Evolutionary conservation across 2,888 invertebrate species (phyloP).

Genomic region (Patella caerulea): DNA sequence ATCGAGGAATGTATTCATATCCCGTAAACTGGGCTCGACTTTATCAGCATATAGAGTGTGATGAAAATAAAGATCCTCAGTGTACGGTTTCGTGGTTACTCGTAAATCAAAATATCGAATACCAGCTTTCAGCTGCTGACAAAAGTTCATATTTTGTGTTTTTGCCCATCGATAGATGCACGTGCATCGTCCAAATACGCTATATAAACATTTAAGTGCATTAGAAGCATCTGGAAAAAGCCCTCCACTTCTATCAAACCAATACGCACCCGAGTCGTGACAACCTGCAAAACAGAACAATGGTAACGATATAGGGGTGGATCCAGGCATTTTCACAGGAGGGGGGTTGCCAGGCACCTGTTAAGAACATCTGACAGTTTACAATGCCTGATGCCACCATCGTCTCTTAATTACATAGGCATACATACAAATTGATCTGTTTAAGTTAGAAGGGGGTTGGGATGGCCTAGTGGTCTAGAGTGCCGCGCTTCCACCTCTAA

Average conservation of each 20-base stretch:
- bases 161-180: conserved; percentile 85
- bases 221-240: conserved; percentile 84
- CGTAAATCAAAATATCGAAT: conserved; percentile 88
- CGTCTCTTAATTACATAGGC: no score
- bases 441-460: no score
- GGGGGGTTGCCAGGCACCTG: no score
- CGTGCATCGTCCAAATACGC: conserved; percentile 73
- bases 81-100: conserved; percentile 78
- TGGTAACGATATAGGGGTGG: no score
- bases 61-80: conserved; percentile 79
- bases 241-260: conserved; percentile 78
- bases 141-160: conserved; percentile 80
- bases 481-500: no score
- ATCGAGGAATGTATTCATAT: conserved; percentile 80
- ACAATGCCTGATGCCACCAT: no score
- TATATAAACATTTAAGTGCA: conserved; percentile 77
- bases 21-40: conserved; percentile 77
- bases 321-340: no score
- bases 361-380: no score
- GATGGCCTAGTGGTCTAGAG: no score
- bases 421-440: no score
- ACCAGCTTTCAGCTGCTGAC: conserved; percentile 83
- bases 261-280: conserved; percentile 87
- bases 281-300: conserved; percentile 77
- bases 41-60: conserved; percentile 86